These are phyloP conservation scores for Sitta europaea DNA, from an alignment of 2,113 vertebrate species.

Conservation along the genomic window DNA sequence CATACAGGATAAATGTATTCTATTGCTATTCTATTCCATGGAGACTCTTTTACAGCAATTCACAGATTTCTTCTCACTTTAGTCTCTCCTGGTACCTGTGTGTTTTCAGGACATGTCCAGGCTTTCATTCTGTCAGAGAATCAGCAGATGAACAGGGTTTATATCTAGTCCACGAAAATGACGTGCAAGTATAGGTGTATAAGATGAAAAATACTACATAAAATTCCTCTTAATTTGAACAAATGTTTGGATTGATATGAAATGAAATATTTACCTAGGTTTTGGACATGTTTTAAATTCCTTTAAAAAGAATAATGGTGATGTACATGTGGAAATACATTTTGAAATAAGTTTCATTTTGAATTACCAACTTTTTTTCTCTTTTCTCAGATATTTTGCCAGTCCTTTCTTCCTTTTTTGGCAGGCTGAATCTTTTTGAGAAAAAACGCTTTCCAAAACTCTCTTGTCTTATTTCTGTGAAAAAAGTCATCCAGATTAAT, in stretches of 20 bases:
- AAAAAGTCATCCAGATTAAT: not conserved
- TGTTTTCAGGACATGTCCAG: not conserved
- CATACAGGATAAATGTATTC: not conserved
- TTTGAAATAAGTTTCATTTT: not conserved
- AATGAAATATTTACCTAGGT: not conserved
- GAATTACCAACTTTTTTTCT: not conserved
- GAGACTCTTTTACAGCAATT: not conserved
- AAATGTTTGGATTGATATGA: not conserved
- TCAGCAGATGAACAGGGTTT: not conserved
- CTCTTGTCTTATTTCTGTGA: not conserved
- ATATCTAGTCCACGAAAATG: not conserved
- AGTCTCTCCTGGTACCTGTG: not conserved
- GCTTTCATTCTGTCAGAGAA: not conserved
- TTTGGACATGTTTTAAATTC: accelerated
- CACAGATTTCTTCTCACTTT: not conserved
- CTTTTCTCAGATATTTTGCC: not conserved
- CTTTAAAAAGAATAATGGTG: not conserved
- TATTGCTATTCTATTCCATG: not conserved
- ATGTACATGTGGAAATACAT: not conserved
- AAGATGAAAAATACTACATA: not conserved
- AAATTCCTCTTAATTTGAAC: not conserved
- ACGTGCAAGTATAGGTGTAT: not conserved
- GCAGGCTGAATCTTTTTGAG: not conserved
- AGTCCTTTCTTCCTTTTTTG: not conserved
- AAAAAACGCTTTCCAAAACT: not conserved